These are phyloP conservation scores for Porites australiensis DNA, from an alignment of 64 coral and sea anemone species.

Conservation along the genomic window DNA sequence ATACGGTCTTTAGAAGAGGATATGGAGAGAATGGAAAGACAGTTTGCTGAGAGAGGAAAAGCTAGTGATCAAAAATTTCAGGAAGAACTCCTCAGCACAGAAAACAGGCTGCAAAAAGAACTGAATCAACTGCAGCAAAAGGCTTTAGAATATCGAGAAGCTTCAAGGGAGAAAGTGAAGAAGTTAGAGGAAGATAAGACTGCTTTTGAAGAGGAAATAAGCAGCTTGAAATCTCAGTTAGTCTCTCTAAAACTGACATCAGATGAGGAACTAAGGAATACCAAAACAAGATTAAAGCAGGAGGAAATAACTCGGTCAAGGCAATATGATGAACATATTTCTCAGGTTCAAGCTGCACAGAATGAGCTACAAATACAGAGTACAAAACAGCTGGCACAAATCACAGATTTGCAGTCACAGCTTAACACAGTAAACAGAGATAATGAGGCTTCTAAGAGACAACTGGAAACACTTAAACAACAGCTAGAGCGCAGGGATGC, in stretches of 20 bases:
- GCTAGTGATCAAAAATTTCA: slow-evolving; percentile 81
- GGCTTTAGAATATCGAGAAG: slow-evolving; percentile 63
- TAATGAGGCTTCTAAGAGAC: slow-evolving; percentile 60
- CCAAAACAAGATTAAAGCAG: slow-evolving; percentile 88
- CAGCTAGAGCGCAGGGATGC: slow-evolving; percentile 82
- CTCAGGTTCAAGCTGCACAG: slow-evolving; percentile 77
- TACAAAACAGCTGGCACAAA: slow-evolving; percentile 81
- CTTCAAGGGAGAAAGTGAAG: slow-evolving; percentile 71
- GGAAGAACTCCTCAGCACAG: slow-evolving; percentile 69
- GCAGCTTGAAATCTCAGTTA: slow-evolving; percentile 84
- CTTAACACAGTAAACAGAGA: slow-evolving; percentile 69
- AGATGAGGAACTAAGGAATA: slow-evolving; percentile 92
- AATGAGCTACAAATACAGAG: slow-evolving; percentile 87
- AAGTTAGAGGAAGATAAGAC: slow-evolving; percentile 77
- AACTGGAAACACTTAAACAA: slow-evolving; percentile 73
- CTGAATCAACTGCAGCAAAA: slow-evolving; percentile 72
- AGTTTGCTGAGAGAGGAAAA: slow-evolving; percentile 81
- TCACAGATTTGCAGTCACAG: slow-evolving; percentile 92
- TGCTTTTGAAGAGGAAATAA: slow-evolving; percentile 77
- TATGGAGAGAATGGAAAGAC: slow-evolving; percentile 62
- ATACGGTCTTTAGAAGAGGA: slow-evolving; percentile 74
- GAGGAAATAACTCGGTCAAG: slow-evolving; percentile 82
- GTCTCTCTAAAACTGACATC: slow-evolving; percentile 74
- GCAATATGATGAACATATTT: slow-evolving; percentile 92
- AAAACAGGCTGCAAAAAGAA: slow-evolving; percentile 76